These are phyloP conservation scores for Anolis apletophallus DNA, from an alignment of 2,797 vertebrate species.

Conservation along the genomic window DNA sequence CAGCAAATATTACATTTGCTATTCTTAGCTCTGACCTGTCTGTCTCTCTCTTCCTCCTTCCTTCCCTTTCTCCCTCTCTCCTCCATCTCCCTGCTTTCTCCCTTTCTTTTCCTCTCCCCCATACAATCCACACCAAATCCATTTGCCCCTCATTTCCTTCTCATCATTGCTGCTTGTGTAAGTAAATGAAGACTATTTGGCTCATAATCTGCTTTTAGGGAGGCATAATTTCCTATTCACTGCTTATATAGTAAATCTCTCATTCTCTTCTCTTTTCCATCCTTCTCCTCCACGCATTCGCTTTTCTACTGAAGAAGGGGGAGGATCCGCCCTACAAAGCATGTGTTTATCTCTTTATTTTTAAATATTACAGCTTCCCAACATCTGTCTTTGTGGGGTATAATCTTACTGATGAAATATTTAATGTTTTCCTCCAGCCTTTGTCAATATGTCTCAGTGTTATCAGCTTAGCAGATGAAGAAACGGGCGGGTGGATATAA, in stretches of 20 bases:
- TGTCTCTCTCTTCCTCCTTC: no score
- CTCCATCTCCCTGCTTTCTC: not conserved
- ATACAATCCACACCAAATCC: not conserved
- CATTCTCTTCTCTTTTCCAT: conserved; percentile 37
- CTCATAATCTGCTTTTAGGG: conserved; percentile 68
- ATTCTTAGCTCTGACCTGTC: no score
- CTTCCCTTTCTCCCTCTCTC: not conserved
- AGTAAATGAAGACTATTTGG: conserved; percentile 28
- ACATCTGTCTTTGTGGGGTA: conserved; percentile 86
- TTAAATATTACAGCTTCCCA: conserved; percentile 84
- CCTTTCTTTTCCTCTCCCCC: not conserved
- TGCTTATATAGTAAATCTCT: conserved; percentile 27
- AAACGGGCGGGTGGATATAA: conserved; percentile 73
- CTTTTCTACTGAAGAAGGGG: conserved; percentile 35
- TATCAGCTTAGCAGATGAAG: conserved; percentile 84
- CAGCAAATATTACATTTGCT: no score
- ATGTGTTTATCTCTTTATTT: conserved; percentile 87
- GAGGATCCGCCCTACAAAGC: conserved; percentile 72
- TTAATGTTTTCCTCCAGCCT: conserved; percentile 85
- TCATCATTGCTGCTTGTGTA: conserved; percentile 11
- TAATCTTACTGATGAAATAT: conserved; percentile 90
- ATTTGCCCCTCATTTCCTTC: conserved; percentile 1
- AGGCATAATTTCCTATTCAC: conserved; percentile 54
- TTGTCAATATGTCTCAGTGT: conserved; percentile 86
- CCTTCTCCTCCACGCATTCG: conserved; percentile 25